Evolutionary conservation across 2,113 vertebrate species (phyloP), one percentile per base, ranked within the genome.

Genomic region (Calidris pugnax): DNA sequence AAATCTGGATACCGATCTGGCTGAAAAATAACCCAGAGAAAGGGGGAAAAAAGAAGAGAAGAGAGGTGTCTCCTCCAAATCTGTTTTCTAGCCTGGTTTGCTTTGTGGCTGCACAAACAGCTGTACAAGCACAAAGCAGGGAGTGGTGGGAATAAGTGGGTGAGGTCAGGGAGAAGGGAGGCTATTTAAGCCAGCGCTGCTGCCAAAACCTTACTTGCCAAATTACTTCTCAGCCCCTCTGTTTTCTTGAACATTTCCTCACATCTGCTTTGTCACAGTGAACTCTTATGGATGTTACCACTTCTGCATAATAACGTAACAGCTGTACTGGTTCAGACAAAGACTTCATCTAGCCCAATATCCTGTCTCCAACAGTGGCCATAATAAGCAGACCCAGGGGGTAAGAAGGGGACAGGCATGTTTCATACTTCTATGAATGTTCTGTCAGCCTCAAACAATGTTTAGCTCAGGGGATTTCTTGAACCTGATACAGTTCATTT

Each of bases 111-210:
- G 10, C 47, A 21, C 69, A 85, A 83, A 68, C 94, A 96, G 93
- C 95, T 96, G 93, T 85, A 85, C 57, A 75, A 94, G 96, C 91
- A 95, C 81, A 79, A 81, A 89, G 89, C 60, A 93, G 74, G 93
- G 94, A 96, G 93, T 89, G 95, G 93, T 93, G 93, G 91, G 91
- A 96, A 20, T 91, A 91, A 85, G 53, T 91, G 95, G 89, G 94
- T 96, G 95, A 96, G 77, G 94, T 91, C 89, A 79, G 93, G 77
- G 69, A 82, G 87, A 73, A 94, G 48, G 71, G n/a, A 96, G 66
- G 85, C 89, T 82, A 26, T 84, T 96, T 83, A 94, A 91, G 41
- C 74, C 74, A 76, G 69, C 11, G 4, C 45, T 80, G 66, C 87
- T 94, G 94, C 94, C 95, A 94, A 85, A 91, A 62, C 3, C 1